Conservation (phyloP, 2,888 invertebrate genomes). For the Agrochola macilenta region DNA sequence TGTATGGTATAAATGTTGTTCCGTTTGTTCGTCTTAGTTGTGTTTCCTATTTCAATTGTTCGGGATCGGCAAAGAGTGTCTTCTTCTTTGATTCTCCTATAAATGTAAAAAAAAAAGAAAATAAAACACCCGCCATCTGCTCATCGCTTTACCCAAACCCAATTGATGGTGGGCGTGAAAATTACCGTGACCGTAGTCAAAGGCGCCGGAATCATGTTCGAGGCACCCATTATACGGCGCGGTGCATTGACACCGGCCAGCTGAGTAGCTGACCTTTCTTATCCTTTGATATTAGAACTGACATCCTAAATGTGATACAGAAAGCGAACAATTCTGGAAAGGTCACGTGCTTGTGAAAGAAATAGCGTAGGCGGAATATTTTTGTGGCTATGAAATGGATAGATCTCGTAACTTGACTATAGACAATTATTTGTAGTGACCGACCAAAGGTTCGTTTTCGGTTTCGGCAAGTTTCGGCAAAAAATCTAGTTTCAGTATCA, state of each 20-base stretch:
- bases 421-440: too few species aligned
- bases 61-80: background rate
- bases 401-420: background rate
- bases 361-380: background rate
- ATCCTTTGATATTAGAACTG: conserved; percentile 33
- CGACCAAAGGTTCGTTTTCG: too few species aligned
- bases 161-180: conserved; percentile 36
- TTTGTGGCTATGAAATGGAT: background rate
- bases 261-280: conserved; percentile 42
- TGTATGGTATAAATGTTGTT: too few species aligned
- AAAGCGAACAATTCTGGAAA: conserved; percentile 1
- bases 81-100: background rate
- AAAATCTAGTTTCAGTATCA: too few species aligned
- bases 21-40: too few species aligned
- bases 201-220: conserved; percentile 17
- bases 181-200: conserved; percentile 50
- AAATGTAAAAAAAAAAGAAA: too few species aligned
- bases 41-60: background rate
- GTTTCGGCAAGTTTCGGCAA: too few species aligned
- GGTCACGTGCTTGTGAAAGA: background rate
- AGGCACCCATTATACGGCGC: conserved; percentile 10
- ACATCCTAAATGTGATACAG: background rate
- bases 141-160: conserved; percentile 2
- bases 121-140: conserved; percentile 1
- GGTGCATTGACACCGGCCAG: conserved; percentile 29